Evolutionary conservation across 2,797 vertebrate species (phyloP).

Genomic region (Denticeps clupeoides): DNA sequence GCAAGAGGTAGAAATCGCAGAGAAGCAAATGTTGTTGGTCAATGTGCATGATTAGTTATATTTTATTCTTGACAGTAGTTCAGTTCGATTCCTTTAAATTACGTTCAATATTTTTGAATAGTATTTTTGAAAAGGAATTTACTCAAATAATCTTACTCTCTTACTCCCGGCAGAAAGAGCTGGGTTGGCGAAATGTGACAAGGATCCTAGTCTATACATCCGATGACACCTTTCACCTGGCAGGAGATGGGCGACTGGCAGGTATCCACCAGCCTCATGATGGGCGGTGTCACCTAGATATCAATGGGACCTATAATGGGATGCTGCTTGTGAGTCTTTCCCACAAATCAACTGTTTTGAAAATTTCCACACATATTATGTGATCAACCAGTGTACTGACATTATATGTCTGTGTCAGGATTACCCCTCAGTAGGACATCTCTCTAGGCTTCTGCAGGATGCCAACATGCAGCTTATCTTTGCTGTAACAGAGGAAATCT

Average conservation of each 20-base stretch:
- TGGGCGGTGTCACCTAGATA: conserved; percentile 57
- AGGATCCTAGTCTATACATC: conserved; percentile 66
- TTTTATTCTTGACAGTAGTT: no score
- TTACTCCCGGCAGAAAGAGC: conserved; percentile 41
- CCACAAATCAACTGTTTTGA: no score
- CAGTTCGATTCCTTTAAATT: no score
- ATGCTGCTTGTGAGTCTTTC: conserved; percentile 54
- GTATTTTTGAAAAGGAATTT: neutral
- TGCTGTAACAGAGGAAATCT: conserved; percentile 54
- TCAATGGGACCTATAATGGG: conserved; percentile 46
- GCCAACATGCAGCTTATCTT: conserved; percentile 71
- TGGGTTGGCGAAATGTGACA: conserved; percentile 60
- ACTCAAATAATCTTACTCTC: neutral
- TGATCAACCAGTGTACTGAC: neutral
- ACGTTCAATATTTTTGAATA: no score
- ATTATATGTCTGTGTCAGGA: conserved; percentile 43
- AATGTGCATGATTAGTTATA: no score
- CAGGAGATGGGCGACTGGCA: conserved; percentile 63
- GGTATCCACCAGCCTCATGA: conserved; percentile 59
- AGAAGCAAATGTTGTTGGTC: no score
- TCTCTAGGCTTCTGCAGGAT: conserved; percentile 56
- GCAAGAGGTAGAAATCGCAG: neutral
- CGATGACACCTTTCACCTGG: conserved; percentile 65
- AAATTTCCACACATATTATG: no score
- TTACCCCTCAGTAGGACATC: conserved; percentile 65